Evolutionary conservation across 2,113 vertebrate genomes (phyloP), one percentile per base, ranked within the genome.

Genomic region (Chlamydotis undulata): DNA sequence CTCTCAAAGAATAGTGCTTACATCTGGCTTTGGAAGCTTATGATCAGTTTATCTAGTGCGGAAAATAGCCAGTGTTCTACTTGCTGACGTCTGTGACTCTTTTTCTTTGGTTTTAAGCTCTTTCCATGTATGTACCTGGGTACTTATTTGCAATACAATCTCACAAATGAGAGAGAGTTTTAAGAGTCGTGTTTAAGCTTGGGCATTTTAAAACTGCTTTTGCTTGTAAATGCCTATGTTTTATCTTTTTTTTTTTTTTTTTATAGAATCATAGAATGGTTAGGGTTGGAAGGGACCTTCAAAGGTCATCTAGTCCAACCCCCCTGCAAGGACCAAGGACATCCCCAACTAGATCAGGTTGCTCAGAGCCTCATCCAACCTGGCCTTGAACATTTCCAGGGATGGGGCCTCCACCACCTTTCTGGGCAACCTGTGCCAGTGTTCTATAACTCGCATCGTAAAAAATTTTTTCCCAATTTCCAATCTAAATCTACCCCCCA

Each of bases 221-320:
- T 8, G 4, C 2, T 70, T 85, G 70, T 43, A 83, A 47, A 47
- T 0, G 1, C 0, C 15, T 28, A 1, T 8, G 3, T 0, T 47
- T 83, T 63, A 7, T 45, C 26, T 47, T 47, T 31, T 24, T 57
- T 6, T 19, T 41, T 43, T 43, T 43, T 33, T 22, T 59, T 5
- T 19, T 33, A 68, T n/a, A n/a, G n/a, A 37, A 9, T 37, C 37
- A 37, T 9, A 37, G 37, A 37, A 37, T 37, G 37, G 37, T 37
- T 37, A 8, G 37, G 37, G 9, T 37, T 37, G 37, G 37, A 37
- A 37, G 37, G 37, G 37, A 37, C 37, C 37, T 37, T 37, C 9
- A 37, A 37, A 37, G 37, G 37, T 37, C 37, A 37, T 37, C 37
- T 37, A 37, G 37, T 37, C 37, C 37, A 37, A 37, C 37, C 37